Percentiles rank a stretch among this genome's conserved stretches.
phyloP scores from a whole-genome alignment of 2,888 invertebrate species.

The Drosophila nigritarsus region DNA sequence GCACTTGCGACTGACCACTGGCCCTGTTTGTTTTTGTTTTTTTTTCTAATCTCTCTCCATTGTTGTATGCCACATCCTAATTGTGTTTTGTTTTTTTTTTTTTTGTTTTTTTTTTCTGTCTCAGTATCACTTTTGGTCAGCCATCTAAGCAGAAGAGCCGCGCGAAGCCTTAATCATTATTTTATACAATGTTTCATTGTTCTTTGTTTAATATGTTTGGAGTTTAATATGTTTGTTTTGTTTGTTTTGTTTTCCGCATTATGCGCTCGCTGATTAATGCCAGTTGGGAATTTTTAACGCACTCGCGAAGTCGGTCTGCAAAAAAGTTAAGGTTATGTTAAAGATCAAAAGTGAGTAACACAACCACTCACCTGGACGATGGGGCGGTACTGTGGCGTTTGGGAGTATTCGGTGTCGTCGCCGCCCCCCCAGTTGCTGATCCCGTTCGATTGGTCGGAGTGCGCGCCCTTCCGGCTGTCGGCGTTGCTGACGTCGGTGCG shows the following conservation, averaged over 20 bases:
- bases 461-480: slow-evolving; percentile 71
- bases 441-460: slow-evolving; percentile 79
- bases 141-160: slow-evolving; percentile 69
- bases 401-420: slow-evolving; percentile 83
- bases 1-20: slow-evolving; percentile 61
- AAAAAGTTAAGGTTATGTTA: slow-evolving; percentile 14
- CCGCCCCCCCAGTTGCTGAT: slow-evolving; percentile 31
- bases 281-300: slow-evolving; percentile 66
- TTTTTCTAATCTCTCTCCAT: slow-evolving; percentile 6
- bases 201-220: slow-evolving; percentile 55
- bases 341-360: too few species aligned
- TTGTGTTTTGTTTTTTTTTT: neutral
- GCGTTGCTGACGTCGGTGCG: slow-evolving; percentile 51
- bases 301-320: slow-evolving; percentile 81
- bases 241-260: slow-evolving; percentile 27
- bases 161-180: slow-evolving; percentile 75
- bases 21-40: slow-evolving; percentile 19
- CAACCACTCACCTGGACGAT: slow-evolving; percentile 81
- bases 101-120: slow-evolving; percentile 4
- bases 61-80: slow-evolving; percentile 1
- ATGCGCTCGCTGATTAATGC: slow-evolving; percentile 41
- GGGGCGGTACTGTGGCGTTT: slow-evolving; percentile 81
- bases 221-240: slow-evolving; percentile 37
- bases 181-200: slow-evolving; percentile 78
- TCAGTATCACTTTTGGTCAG: slow-evolving; percentile 57